phyloP scores from a whole-genome alignment of 2,113 vertebrate species.

The Pogona vitticeps region DNA sequence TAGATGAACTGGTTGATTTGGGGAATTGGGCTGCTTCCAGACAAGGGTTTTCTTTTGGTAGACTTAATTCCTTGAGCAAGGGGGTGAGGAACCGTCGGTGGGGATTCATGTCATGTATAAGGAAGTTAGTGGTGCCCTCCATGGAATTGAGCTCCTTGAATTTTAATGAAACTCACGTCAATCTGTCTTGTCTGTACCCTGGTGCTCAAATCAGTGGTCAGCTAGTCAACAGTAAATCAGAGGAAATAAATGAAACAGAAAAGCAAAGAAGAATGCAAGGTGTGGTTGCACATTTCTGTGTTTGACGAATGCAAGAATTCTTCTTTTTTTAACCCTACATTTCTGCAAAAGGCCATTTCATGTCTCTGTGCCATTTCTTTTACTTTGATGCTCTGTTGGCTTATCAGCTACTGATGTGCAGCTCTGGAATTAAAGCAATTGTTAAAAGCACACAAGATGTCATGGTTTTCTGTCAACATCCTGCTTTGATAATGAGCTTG shows the following conservation, averaged over 20 bases:
- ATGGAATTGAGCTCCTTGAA: slow-evolving; percentile 77
- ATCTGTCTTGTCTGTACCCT: slow-evolving; percentile 72
- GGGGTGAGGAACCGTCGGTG: slow-evolving; percentile 76
- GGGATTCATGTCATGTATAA: slow-evolving; percentile 81
- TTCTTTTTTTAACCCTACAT: too few species aligned
- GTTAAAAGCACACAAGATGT: too few species aligned
- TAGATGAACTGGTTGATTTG: slow-evolving; percentile 81
- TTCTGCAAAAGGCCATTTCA: too few species aligned
- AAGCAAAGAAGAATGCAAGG: slow-evolving; percentile 26
- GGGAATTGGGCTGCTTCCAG: slow-evolving; percentile 78
- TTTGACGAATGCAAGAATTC: background rate
- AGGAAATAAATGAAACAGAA: slow-evolving; percentile 66
- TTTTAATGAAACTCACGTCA: slow-evolving; percentile 81
- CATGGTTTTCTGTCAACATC: too few species aligned
- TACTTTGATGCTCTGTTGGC: too few species aligned
- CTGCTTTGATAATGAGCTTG: too few species aligned
- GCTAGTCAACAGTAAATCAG: slow-evolving; percentile 73
- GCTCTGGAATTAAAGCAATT: too few species aligned
- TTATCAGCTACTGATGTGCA: too few species aligned
- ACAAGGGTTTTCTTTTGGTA: slow-evolving; percentile 76
- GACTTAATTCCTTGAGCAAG: slow-evolving; percentile 79
- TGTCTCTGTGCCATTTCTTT: too few species aligned
- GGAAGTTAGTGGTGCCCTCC: slow-evolving; percentile 79
- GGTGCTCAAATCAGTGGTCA: slow-evolving; percentile 77
- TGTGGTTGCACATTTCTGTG: background rate